Evolutionary conservation across 2,888 invertebrate species (phyloP).

Genomic region (Theretra japonica): DNA sequence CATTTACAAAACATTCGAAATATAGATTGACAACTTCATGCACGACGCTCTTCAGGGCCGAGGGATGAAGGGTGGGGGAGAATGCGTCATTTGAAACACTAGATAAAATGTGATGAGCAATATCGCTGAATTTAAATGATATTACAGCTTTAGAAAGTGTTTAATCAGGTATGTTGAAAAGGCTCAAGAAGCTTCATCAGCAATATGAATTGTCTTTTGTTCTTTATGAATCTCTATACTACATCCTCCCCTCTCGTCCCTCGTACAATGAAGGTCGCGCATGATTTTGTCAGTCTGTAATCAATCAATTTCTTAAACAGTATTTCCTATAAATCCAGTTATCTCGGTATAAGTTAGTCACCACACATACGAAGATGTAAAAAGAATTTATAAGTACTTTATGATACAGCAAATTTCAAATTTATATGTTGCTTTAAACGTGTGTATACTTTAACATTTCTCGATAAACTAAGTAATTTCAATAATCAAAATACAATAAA

Average conservation of each 20-base stretch:
- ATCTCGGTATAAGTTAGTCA: neutral
- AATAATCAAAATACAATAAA: conserved; percentile 18
- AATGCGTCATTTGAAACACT: too few relatives aligned
- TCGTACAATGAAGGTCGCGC: too few relatives aligned
- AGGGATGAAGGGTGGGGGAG: too few relatives aligned
- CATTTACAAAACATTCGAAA: neutral
- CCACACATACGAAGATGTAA: neutral
- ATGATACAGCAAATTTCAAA: neutral
- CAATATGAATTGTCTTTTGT: too few relatives aligned
- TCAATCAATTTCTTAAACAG: neutral
- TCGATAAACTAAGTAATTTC: neutral
- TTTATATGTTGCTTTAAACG: neutral
- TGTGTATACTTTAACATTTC: neutral
- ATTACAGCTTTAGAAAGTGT: too few relatives aligned
- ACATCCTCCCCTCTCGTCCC: neutral
- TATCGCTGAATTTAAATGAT: too few relatives aligned
- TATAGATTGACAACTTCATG: too few relatives aligned
- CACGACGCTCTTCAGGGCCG: too few relatives aligned
- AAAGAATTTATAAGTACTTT: neutral
- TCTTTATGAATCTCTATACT: neutral
- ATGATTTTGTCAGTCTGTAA: too few relatives aligned
- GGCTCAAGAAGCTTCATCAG: too few relatives aligned
- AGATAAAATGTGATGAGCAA: too few relatives aligned
- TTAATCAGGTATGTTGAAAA: too few relatives aligned
- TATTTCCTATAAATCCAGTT: neutral